Evolutionary conservation across 2,888 invertebrate species (phyloP), one percentile per base, ranked within the genome.

Genomic region (Diplazon laetatorius): DNA sequence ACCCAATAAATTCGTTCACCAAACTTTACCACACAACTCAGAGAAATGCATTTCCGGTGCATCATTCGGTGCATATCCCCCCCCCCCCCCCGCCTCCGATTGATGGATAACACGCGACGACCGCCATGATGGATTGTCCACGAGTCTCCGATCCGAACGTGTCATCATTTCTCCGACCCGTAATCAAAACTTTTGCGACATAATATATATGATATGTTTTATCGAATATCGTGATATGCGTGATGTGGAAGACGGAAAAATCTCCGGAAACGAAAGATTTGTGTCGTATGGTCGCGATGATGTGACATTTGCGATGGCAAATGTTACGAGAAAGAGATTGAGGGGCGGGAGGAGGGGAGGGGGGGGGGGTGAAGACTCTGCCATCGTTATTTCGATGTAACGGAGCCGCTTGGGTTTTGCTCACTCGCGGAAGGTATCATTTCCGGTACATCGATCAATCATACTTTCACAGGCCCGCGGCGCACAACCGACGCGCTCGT

Each of bases 401-500:
- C 55, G 3, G 55, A 42, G 66, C 57, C 30, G 75, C 59, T 66
- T 57, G 62, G n/a, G 57, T 72, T 79, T 68, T 50, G 48, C 62
- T 71, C 66, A 50, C 39, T 57, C 10, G 68, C 62, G 68, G 62
- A 76, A 79, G 68, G 68, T 79, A 79, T 79, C 78, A 72, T 76
- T 79, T 79, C 76, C 76, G 78, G 78, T 76, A 79, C 72, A 71
- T 76, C 78, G 76, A 79, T 79, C 78, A 79, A 79, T 79, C 78
- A 76, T 76, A 76, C 62, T 85, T 85, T 85, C 82, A 85, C 81
- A 83, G 65, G 8, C 4, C 42, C 44, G 57, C 25, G 18, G 42
- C 6, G 62, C 66, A 44, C 71, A 63, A 39, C 65, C 52, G 20
- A 59, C 42, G 52, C 52, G 44, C 35, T 59, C 50, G 73, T 48